Base-by-base conservation (phyloP, 35 echinoderm and acorn worm genomes). In the Patiria miniata region DNA sequence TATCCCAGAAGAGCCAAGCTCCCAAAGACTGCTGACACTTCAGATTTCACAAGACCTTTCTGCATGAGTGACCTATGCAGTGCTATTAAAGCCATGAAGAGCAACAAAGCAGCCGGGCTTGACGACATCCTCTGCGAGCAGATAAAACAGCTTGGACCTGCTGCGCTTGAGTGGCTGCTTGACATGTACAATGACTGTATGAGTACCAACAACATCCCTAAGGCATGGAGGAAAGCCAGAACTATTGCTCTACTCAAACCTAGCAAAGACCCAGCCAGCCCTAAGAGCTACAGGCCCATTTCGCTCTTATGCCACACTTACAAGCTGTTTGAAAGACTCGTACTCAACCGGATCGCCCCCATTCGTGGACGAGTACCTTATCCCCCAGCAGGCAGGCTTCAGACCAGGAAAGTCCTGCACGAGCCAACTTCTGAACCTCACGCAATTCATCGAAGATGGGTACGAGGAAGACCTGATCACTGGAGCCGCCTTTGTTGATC, bases 131-230 rank as follows among this genome's bases (percentile, higher is more conserved):
- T 68, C 39, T 87, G 54, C n/a, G 82, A 91, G 53, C 79, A 89
- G 87, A 89, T 89, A 37, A 89, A 83, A 59, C 51, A 89, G n/a
- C n/a, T n/a, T n/a, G n/a, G n/a, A n/a, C 79, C 78, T 18, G 50
- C 3, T 82, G 87, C 79, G 23, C 81, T 58, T 44, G 8, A 82
- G 1, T 40, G 87, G 87, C 79, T 89, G 7, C 87, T 89, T n/a
- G 16, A 89, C 39, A 58, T 89, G 73, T 36, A 58, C 23, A 89
- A 83, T 34, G 18, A 89, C 22, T 83, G 87, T 37, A 12, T 89
- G 55, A 86, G 83, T 32, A 33, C 40, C 15, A 65, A 86, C 68
- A 86, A 32, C 37, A 61, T 91, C 44, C 76, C 82, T 34, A 85
- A 86, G 38, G 51, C 85, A 0, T 91, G 89, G 89, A 91, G 51